phyloP scores from a whole-genome alignment of 1,140 invertebrate species.

The Eufriesea mexicana region DNA sequence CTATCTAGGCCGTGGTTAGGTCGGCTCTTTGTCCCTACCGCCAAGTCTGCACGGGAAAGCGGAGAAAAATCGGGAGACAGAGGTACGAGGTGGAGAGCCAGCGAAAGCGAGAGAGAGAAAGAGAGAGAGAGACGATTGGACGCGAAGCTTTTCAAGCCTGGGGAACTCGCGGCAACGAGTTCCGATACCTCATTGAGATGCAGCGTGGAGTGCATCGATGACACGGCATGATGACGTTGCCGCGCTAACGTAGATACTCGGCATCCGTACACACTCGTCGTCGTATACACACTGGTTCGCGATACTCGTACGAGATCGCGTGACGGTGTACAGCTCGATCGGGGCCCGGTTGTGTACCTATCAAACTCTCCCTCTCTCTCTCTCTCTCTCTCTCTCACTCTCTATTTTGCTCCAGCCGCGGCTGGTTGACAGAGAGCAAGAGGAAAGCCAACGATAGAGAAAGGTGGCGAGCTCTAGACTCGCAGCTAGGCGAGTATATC shows the following conservation, averaged over 20 bases:
- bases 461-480: constrained; percentile 38
- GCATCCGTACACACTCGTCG: constrained; percentile 12
- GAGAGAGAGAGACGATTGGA: neutral
- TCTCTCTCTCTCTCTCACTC: too few relatives aligned
- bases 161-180: constrained; percentile 52
- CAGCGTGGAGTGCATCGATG: constrained; percentile 60
- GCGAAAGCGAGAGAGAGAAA: neutral
- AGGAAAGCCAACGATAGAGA: neutral
- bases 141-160: constrained; percentile 30
- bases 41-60: neutral
- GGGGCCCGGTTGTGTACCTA: constrained; percentile 21
- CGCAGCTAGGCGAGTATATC: constrained; percentile 66
- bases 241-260: neutral
- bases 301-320: constrained; percentile 33
- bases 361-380: neutral
- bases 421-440: neutral
- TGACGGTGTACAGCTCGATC: constrained; percentile 45
- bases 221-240: constrained; percentile 49
- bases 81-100: too few relatives aligned
- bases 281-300: constrained; percentile 3
- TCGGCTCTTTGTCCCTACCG: constrained; percentile 22
- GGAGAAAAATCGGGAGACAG: neutral
- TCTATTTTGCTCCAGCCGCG: too few relatives aligned
- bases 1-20: constrained; percentile 40
- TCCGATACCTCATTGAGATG: constrained; percentile 45